These are phyloP conservation scores for Leucoraja ocellata DNA, from an alignment of 2,797 vertebrate genomes.

Conservation along the genomic window DNA sequence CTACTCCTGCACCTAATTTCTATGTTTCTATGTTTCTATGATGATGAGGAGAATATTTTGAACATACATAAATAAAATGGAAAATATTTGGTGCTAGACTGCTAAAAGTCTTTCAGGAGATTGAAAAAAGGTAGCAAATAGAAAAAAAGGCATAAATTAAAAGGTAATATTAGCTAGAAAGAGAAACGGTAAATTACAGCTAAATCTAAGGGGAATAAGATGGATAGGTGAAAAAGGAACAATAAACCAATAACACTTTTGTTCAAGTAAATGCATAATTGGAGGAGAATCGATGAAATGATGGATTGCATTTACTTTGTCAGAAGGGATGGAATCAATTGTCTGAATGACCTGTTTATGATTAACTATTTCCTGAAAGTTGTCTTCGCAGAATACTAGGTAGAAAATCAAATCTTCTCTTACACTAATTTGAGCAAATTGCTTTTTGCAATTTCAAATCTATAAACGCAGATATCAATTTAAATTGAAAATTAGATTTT, in stretches of 20 bases:
- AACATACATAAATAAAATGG: not conserved
- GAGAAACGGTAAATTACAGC: not conserved
- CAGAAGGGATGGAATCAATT: not conserved
- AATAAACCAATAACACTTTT: not conserved
- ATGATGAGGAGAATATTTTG: not conserved
- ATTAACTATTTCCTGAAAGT: not conserved
- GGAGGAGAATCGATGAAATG: not conserved
- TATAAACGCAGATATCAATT: not conserved
- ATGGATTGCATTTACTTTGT: conserved; percentile 5
- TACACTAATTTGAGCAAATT: not conserved
- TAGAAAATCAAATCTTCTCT: not conserved
- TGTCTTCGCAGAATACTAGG: not conserved
- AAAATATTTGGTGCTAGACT: not conserved
- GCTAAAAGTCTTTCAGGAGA: not conserved
- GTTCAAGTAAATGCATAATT: conserved; percentile 5
- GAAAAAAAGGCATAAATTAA: not conserved
- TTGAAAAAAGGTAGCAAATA: not conserved
- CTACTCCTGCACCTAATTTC: too few relatives aligned
- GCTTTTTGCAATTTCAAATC: not conserved
- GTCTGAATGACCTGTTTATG: not conserved
- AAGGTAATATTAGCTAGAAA: too few relatives aligned
- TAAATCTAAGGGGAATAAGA: not conserved
- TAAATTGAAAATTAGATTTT: not conserved
- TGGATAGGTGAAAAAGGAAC: not conserved
- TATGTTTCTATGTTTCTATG: not conserved